Conservation (phyloP, 2,113 vertebrate genomes). For the Heptranchias perlo region DNA sequence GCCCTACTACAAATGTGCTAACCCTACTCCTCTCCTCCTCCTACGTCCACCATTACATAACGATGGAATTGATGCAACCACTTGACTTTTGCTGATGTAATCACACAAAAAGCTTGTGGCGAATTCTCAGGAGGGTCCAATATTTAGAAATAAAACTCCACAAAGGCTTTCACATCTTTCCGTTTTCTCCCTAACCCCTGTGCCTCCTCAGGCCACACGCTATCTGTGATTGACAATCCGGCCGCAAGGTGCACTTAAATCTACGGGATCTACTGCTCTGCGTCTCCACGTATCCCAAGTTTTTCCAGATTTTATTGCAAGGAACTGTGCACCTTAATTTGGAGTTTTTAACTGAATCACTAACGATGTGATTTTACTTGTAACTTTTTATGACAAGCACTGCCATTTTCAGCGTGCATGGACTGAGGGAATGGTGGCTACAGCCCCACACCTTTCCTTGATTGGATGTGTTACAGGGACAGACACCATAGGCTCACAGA, state of each 20-base stretch:
- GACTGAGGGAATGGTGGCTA: too few relatives aligned
- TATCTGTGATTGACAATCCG: neutral
- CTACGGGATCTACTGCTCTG: neutral
- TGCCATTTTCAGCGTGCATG: too few relatives aligned
- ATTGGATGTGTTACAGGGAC: too few relatives aligned
- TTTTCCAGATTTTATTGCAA: neutral
- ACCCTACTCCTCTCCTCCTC: neutral
- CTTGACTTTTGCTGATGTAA: neutral
- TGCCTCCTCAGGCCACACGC: neutral
- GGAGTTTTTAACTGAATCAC: neutral
- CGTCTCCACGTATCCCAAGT: neutral
- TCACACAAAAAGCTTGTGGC: neutral
- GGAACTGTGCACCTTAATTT: too few relatives aligned
- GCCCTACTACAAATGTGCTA: neutral
- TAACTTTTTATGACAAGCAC: too few relatives aligned
- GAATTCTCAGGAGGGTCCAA: neutral
- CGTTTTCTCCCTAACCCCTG: neutral
- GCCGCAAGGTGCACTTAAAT: too few relatives aligned
- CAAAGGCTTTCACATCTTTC: neutral
- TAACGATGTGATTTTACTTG: neutral
- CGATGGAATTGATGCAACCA: neutral
- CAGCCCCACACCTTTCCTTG: too few relatives aligned
- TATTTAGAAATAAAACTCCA: neutral
- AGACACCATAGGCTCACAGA: too few relatives aligned
- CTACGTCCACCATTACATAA: neutral